Percentiles rank a stretch among this genome's conserved stretches.
Evolutionary conservation across 2,113 vertebrate genomes (phyloP).

Genomic region (Climacteris rufus): DNA sequence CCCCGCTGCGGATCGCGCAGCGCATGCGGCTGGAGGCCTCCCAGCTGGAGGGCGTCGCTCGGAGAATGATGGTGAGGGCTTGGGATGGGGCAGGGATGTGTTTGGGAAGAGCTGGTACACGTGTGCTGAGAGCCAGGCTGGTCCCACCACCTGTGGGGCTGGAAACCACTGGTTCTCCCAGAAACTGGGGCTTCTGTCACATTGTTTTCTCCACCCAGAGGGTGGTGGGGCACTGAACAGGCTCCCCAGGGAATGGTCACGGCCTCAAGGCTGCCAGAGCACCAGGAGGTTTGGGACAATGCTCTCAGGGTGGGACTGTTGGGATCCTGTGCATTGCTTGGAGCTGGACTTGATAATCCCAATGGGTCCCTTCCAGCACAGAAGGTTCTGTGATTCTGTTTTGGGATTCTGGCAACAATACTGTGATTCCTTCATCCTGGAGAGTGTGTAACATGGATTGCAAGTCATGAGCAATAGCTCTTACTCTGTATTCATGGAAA

Average conservation of each 20-base stretch:
- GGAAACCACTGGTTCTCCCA: rapidly evolving
- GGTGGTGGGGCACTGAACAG: background rate
- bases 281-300: rapidly evolving
- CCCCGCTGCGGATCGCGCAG: conserved; percentile 92
- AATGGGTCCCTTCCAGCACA: background rate
- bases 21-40: conserved; percentile 95
- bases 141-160: rapidly evolving
- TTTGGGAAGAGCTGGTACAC: rapidly evolving
- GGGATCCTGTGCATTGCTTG: background rate
- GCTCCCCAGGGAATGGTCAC: background rate
- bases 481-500: rapidly evolving
- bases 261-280: background rate
- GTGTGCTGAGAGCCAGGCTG: rapidly evolving
- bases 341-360: background rate
- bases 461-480: rapidly evolving
- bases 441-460: rapidly evolving
- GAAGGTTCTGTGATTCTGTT: background rate
- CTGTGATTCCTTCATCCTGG: rapidly evolving
- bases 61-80: conserved; percentile 87
- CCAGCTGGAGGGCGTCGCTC: conserved; percentile 92
- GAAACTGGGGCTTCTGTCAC: rapidly evolving
- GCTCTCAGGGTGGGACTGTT: background rate
- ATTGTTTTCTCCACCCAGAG: rapidly evolving
- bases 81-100: rapidly evolving
- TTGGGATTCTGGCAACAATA: background rate